These are phyloP conservation scores for Eristalis tenax DNA, from an alignment of 2,888 invertebrate species.

Conservation along the genomic window DNA sequence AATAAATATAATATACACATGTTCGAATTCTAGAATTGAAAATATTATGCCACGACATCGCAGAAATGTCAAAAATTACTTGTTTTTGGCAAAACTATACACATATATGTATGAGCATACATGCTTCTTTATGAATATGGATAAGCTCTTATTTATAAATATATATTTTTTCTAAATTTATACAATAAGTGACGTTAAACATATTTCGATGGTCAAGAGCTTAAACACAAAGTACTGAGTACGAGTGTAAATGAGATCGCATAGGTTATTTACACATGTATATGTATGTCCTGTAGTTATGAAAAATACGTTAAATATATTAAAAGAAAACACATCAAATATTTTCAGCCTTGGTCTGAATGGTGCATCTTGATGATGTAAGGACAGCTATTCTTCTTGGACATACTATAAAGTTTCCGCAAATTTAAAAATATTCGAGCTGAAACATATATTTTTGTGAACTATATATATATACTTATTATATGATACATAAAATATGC, in stretches of 20 bases:
- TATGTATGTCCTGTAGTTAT: background rate
- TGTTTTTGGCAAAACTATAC: background rate
- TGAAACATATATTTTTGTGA: background rate
- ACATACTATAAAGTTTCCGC: background rate
- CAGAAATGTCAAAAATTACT: slow-evolving; percentile 22
- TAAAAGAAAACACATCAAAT: background rate
- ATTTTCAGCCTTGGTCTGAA: background rate
- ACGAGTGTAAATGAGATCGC: background rate
- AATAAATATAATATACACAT: background rate
- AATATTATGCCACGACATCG: background rate
- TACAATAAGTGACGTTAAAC: slow-evolving; percentile 27
- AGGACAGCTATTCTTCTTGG: background rate
- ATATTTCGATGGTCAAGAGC: slow-evolving; percentile 6
- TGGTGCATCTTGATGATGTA: background rate
- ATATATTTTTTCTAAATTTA: slow-evolving; percentile 49
- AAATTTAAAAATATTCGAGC: background rate
- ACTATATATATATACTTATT: background rate
- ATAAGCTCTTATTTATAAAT: slow-evolving; percentile 31
- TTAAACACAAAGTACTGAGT: background rate
- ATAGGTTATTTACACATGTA: background rate
- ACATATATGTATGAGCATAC: background rate
- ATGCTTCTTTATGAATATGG: background rate
- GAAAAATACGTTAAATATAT: background rate
- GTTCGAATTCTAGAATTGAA: background rate
- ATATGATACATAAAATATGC: too few relatives aligned